A percentile compares a stretch with the other conserved stretches of the same genome.
These are phyloP conservation scores for Xiphorhynchus erythropygius DNA, from an alignment of 2,797 vertebrate genomes.

Conservation along the genomic window DNA sequence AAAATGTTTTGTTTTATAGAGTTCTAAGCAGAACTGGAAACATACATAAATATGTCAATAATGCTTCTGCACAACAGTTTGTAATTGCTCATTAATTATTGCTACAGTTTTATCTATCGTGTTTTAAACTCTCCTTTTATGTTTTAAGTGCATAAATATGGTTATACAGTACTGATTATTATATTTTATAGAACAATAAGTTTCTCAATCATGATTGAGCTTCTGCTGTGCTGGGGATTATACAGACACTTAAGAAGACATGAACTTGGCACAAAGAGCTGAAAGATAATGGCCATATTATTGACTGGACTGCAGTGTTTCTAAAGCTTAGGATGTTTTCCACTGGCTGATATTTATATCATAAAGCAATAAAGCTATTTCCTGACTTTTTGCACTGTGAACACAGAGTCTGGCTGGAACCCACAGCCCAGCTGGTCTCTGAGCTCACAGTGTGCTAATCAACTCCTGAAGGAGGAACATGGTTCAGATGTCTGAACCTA, in stretches of 20 bases:
- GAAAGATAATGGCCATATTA: slow-evolving; percentile 27
- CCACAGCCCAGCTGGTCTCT: slow-evolving; percentile 36
- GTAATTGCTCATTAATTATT: not conserved
- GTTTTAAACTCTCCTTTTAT: not conserved
- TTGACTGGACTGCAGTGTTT: slow-evolving; percentile 33
- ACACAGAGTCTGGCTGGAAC: slow-evolving; percentile 9
- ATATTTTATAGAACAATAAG: not conserved
- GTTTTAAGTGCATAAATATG: not conserved
- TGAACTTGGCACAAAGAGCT: not conserved
- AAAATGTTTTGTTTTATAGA: not conserved
- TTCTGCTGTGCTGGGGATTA: not conserved
- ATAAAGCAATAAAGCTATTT: slow-evolving; percentile 43
- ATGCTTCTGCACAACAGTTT: not conserved
- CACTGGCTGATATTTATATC: slow-evolving; percentile 43
- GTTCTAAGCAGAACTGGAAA: not conserved
- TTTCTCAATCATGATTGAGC: not conserved
- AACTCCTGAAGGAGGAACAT: slow-evolving; percentile 39
- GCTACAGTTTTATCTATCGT: not conserved
- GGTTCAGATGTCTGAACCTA: slow-evolving; percentile 38
- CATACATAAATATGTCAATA: not conserved
- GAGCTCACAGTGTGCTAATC: slow-evolving; percentile 16
- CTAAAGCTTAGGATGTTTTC: slow-evolving; percentile 18
- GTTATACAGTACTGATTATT: not conserved
- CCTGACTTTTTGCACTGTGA: slow-evolving; percentile 38
- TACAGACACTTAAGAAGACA: not conserved